Percentiles rank a stretch among this genome's conserved stretches.
These are phyloP conservation scores for Cheirogaleus medius DNA, from an alignment of 2,113 vertebrate species.

Conservation along the genomic window DNA sequence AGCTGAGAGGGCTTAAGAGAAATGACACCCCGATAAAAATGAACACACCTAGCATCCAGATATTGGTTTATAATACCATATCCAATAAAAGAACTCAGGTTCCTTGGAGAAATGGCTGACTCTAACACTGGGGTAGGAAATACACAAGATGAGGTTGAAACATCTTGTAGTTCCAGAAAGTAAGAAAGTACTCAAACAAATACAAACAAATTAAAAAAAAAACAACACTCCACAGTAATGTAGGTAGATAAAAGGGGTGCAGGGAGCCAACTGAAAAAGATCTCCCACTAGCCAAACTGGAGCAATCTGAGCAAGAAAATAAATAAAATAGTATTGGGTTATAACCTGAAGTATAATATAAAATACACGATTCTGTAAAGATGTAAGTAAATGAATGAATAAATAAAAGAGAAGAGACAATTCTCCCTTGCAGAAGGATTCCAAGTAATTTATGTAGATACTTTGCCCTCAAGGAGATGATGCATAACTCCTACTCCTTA, in stretches of 20 bases:
- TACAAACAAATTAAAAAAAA: neutral
- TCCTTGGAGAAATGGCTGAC: neutral
- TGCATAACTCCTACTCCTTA: neutral
- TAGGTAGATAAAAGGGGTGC: neutral
- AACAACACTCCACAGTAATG: neutral
- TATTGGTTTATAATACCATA: neutral
- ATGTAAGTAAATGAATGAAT: neutral
- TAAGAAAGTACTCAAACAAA: neutral
- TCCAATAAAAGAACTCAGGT: neutral
- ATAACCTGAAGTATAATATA: constrained; percentile 1
- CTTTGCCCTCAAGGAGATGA: neutral
- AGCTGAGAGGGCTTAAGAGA: neutral
- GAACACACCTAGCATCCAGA: neutral
- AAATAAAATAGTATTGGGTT: neutral
- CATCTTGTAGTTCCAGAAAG: neutral
- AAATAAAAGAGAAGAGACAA: constrained; percentile 3
- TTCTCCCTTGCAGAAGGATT: neutral
- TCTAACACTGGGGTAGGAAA: neutral
- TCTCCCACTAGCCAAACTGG: neutral
- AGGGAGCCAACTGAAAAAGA: neutral
- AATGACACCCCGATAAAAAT: neutral
- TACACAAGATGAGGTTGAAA: neutral
- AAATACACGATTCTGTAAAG: neutral
- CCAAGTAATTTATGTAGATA: neutral
- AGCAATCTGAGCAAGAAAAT: neutral